phyloP scores from a whole-genome alignment of 2,888 invertebrate genomes.

The Synergus gifuensis region DNA sequence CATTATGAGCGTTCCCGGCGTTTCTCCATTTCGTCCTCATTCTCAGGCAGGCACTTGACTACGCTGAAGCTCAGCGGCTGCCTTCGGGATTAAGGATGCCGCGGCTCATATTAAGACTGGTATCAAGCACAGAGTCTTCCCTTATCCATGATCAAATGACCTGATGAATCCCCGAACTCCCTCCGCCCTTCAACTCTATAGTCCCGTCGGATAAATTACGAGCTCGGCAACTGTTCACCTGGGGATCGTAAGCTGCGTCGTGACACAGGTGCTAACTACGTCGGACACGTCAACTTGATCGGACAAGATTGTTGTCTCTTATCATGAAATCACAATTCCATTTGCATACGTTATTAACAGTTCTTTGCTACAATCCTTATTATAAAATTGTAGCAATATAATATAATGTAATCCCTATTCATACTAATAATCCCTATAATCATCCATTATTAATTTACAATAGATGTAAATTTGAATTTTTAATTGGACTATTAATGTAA shows the following conservation, averaged over 20 bases:
- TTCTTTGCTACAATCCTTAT: neutral
- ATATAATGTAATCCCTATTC: too few relatives aligned
- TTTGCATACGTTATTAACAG: neutral
- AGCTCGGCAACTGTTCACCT: constrained; percentile 26
- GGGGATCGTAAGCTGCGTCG: constrained; percentile 3
- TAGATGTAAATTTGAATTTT: too few relatives aligned
- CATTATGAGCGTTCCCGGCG: constrained; percentile 75
- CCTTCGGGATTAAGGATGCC: constrained; percentile 68
- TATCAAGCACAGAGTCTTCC: constrained; percentile 53
- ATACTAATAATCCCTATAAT: too few relatives aligned
- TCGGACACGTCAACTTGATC: neutral
- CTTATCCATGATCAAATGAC: constrained; percentile 52
- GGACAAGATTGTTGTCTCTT: neutral
- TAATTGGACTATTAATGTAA: too few relatives aligned
- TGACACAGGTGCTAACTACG: neutral
- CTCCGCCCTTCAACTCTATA: neutral
- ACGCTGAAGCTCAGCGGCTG: constrained; percentile 53
- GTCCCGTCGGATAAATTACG: constrained; percentile 56
- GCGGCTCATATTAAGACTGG: constrained; percentile 71
- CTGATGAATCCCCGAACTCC: constrained; percentile 40
- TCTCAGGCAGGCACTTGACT: constrained; percentile 61
- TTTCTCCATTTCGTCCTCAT: constrained; percentile 74
- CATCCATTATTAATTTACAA: too few relatives aligned
- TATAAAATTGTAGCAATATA: too few relatives aligned
- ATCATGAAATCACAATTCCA: neutral